Evolutionary conservation across 2,113 vertebrate species (phyloP), one percentile per base, ranked within the genome.

Genomic region (Tamias sibiricus): DNA sequence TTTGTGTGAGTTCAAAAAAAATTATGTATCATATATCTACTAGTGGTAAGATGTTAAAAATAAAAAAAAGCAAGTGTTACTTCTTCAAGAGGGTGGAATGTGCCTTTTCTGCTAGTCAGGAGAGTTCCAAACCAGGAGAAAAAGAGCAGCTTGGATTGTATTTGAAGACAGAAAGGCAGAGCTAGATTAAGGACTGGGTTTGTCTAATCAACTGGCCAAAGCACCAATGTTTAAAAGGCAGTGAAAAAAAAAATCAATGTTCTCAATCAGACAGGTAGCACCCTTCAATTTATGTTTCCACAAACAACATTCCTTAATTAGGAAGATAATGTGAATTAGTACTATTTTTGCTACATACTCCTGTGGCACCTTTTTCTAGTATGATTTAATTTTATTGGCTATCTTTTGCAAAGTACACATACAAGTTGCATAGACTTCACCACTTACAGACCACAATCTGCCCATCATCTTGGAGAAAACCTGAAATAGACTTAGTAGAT

Each of bases 121-220:
- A 57, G 74, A 81, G 13, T 24, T 62, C 26, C 30, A 28, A 0
- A 14, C 30, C 4, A 35, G 6, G 22, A 59, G 62, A 74, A 26
- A 26, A 52, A 22, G 11, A 68, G 44, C 59, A 44, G 26, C 11
- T 84, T 28, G 42, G 37, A n/a, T 16, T 76, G 40, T 66, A 42
- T 77, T 20, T 79, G 87, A 90, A 90, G 47, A 84, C 40, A 76
- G 57, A 79, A 44, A 71, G 44, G 26, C 30, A 92, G 66, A 96
- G 22, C 4, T 2, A 14, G 37, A 7, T 42, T 69, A 57, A 75
- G 69, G 35, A 10, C 9, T 80, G 42, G 16, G 19, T 75, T 62
- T 42, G 37, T 4, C 57, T 30, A n/a, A 19, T 1, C 8, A 52
- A 13, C 59, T 72, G 87, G 37, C 52, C 44, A 57, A 14, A 54